These are phyloP conservation scores for Lottia gigantea DNA, from an alignment of 2,888 invertebrate genomes.

Conservation along the genomic window DNA sequence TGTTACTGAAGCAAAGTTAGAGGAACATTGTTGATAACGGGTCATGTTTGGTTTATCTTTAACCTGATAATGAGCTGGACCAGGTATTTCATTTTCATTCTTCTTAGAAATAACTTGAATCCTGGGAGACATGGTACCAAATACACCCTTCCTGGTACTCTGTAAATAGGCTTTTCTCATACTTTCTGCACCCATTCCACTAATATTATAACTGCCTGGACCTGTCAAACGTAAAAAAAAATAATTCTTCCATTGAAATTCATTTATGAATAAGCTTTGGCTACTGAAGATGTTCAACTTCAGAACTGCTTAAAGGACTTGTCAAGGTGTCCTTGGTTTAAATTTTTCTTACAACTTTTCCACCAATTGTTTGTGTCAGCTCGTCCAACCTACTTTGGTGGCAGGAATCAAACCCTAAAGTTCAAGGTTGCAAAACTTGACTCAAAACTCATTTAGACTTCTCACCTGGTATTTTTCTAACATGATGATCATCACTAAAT, in stretches of 20 bases:
- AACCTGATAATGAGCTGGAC: constrained; percentile 65
- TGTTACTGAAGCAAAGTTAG: constrained; percentile 65
- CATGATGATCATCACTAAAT: constrained; percentile 47
- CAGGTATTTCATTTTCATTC: constrained; percentile 60
- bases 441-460: background rate
- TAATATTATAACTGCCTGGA: constrained; percentile 65
- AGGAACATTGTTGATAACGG: constrained; percentile 57
- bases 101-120: constrained; percentile 53
- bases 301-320: no score
- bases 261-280: no score
- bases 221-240: constrained; percentile 40
- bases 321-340: no score
- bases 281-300: no score
- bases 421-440: no score
- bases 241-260: no score
- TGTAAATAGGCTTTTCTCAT: constrained; percentile 66
- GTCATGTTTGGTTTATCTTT: constrained; percentile 56
- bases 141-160: constrained; percentile 65
- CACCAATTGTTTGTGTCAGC: no score
- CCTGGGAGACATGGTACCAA: constrained; percentile 64
- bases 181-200: constrained; percentile 66
- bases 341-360: no score
- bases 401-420: no score
- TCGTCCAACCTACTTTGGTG: no score
- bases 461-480: constrained; percentile 61